These are phyloP conservation scores for Alfaro cultratus DNA, from an alignment of 2,797 vertebrate species.

Conservation along the genomic window DNA sequence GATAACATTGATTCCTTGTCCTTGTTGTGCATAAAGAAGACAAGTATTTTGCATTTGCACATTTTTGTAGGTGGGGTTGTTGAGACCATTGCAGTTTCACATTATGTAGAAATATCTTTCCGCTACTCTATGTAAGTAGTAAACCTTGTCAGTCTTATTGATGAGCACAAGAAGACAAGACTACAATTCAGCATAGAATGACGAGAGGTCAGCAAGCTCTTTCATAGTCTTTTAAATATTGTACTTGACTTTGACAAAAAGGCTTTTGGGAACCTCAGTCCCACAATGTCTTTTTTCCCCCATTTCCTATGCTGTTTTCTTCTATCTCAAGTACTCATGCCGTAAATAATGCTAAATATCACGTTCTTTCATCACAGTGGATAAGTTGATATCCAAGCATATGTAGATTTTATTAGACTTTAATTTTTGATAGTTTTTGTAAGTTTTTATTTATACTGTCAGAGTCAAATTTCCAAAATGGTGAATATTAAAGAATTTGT, in stretches of 20 bases:
- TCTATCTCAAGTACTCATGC: constrained; percentile 9
- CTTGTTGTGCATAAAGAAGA: constrained; percentile 33
- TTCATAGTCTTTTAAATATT: constrained; percentile 67
- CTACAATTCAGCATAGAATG: constrained; percentile 47
- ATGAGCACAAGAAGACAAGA: constrained; percentile 67
- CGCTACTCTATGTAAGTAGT: constrained; percentile 67
- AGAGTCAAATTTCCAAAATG: neutral
- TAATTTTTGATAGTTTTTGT: neutral
- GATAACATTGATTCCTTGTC: constrained; percentile 28
- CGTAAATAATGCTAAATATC: neutral
- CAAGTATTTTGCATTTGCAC: constrained; percentile 68
- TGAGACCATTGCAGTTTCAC: constrained; percentile 23
- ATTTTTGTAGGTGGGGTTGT: constrained; percentile 38
- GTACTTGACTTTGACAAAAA: constrained; percentile 61
- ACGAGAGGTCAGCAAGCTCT: constrained; percentile 37
- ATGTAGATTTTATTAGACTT: neutral
- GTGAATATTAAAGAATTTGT: neutral
- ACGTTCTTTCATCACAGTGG: constrained; percentile 1
- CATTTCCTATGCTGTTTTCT: constrained; percentile 47
- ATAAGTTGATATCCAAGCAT: neutral
- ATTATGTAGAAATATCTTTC: constrained; percentile 45
- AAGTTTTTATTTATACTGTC: neutral
- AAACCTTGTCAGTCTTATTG: constrained; percentile 62
- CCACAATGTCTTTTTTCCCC: constrained; percentile 41
- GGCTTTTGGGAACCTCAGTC: constrained; percentile 56